Evolutionary conservation across 1,140 invertebrate genomes (phyloP), one percentile per base, ranked within the genome.

Genomic region (Pemphigus obesinymphae): DNA sequence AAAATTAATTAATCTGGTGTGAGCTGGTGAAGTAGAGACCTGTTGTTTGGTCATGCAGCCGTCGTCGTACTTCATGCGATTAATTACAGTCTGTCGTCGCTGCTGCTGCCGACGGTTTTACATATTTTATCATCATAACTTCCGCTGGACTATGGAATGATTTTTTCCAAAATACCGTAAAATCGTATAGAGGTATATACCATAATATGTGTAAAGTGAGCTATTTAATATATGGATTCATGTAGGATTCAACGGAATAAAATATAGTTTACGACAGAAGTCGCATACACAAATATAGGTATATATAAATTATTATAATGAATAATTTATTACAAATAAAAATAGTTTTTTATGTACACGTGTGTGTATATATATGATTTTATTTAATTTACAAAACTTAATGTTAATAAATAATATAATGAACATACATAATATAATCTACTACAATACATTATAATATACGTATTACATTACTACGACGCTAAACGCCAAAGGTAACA

Each of bases 331-430:
- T 66, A n/a, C 37, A 40, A 3, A 11, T 45, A 63, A 63, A 63
- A 63, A 63, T 63, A 63, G 31, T 63, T 23, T 63, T 63, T 34
- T 63, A 68, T 40, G 11, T 68, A 68, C 66, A 68, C n/a, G 5
- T 53, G 43, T 45, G 13, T 34, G 34, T 29, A 23, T n/a, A 31
- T 31, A 34, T 66, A 66, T 66, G 8, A 66, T 43, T 43, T 68
- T 43, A 40, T n/a, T n/a, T n/a, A 23, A 23, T 45, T 43, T 40
- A 68, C 34, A 68, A 68, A 68, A 68, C 66, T 68, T 68, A 68
- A 68, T 37, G n/a, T 66, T 40, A 40, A 37, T 5, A 68, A 68
- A 43, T 37, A 40, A 17, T 31, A 63, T 63, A 34, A 34, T 63
- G 17, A 10, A 17, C n/a, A 20, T 68, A 17, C 6, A 43, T 1